A percentile compares a stretch with the other conserved stretches of the same genome.
These are phyloP conservation scores for Meandrina meandrites DNA, from an alignment of 92 coral and sea anemone genomes.

Conservation along the genomic window DNA sequence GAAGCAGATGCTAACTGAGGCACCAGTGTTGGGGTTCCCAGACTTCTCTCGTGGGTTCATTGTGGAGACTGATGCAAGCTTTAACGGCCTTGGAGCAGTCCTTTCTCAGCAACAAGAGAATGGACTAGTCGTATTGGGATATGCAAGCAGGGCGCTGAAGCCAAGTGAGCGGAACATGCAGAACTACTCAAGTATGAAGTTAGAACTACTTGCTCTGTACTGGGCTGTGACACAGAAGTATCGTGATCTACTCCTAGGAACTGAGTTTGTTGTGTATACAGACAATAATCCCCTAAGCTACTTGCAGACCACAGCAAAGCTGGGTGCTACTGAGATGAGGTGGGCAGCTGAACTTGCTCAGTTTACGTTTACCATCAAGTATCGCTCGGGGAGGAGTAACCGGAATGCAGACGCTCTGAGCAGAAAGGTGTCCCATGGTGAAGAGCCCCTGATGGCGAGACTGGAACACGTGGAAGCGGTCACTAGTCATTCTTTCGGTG, in stretches of 20 bases:
- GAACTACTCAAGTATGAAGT: conserved; percentile 63
- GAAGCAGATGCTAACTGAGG: no score
- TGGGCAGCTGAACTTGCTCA: conserved; percentile 67
- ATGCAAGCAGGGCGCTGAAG: no score
- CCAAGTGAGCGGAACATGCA: no score
- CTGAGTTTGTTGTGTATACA: conserved; percentile 48
- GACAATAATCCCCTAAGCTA: conserved; percentile 53
- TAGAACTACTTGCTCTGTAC: conserved; percentile 70
- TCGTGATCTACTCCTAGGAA: conserved; percentile 60
- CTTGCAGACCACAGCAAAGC: conserved; percentile 66
- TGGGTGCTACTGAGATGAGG: conserved; percentile 57
- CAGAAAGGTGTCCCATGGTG: conserved; percentile 53
- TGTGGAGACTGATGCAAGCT: conserved; percentile 62
- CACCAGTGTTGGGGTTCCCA: conserved; percentile 74
- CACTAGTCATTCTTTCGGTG: no score
- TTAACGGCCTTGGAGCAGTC: conserved; percentile 39
- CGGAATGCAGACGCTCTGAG: conserved; percentile 62
- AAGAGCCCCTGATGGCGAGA: conserved; percentile 37
- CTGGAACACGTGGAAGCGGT: conserved; percentile 41
- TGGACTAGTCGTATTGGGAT: no score
- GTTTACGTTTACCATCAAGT: no score
- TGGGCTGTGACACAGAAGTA: conserved; percentile 74
- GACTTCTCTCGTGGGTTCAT: conserved; percentile 54
- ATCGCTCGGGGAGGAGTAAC: conserved; percentile 57
- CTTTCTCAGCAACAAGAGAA: conserved; percentile 50